A percentile compares a stretch with the other conserved stretches of the same genome.
Evolutionary conservation across 2,888 invertebrate genomes (phyloP).

Genomic region (Junonia oenone): DNA sequence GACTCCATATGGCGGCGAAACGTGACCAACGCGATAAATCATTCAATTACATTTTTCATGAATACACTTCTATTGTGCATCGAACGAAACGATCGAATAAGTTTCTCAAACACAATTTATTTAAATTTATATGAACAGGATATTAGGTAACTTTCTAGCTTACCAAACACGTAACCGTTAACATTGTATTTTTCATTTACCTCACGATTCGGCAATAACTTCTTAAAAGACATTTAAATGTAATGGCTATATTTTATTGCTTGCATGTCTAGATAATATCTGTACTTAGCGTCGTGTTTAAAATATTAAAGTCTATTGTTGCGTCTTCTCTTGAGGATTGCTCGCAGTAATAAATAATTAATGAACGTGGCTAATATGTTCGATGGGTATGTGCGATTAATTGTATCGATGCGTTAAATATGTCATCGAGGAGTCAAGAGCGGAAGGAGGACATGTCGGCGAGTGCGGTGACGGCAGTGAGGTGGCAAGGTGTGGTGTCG

Average conservation of each 20-base stretch:
- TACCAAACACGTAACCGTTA: slow-evolving; percentile 14
- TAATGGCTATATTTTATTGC: slow-evolving; percentile 24
- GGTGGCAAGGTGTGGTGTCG: slow-evolving; percentile 42
- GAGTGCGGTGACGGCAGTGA: slow-evolving; percentile 19
- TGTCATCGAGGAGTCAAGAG: slow-evolving; percentile 30
- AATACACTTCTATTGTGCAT: slow-evolving; percentile 38
- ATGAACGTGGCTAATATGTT: neutral
- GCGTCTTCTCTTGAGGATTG: neutral
- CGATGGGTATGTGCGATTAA: neutral
- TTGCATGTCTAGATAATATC: slow-evolving; percentile 21
- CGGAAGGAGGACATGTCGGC: slow-evolving; percentile 19
- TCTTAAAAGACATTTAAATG: slow-evolving; percentile 27
- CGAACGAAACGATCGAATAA: neutral
- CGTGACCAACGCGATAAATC: slow-evolving; percentile 76
- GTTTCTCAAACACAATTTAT: slow-evolving; percentile 3
- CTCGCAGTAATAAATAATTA: neutral
- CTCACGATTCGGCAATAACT: slow-evolving; percentile 32
- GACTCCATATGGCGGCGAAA: slow-evolving; percentile 72
- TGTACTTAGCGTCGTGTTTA: slow-evolving; percentile 17
- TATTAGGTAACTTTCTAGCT: slow-evolving; percentile 15
- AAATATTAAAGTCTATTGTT: slow-evolving; percentile 18
- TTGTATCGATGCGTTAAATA: slow-evolving; percentile 30
- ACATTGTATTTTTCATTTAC: slow-evolving; percentile 28
- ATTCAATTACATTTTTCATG: slow-evolving; percentile 75
- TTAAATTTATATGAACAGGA: slow-evolving; percentile 4